Evolutionary conservation across 2,113 vertebrate genomes (phyloP).

Genomic region (Procapra przewalskii): DNA sequence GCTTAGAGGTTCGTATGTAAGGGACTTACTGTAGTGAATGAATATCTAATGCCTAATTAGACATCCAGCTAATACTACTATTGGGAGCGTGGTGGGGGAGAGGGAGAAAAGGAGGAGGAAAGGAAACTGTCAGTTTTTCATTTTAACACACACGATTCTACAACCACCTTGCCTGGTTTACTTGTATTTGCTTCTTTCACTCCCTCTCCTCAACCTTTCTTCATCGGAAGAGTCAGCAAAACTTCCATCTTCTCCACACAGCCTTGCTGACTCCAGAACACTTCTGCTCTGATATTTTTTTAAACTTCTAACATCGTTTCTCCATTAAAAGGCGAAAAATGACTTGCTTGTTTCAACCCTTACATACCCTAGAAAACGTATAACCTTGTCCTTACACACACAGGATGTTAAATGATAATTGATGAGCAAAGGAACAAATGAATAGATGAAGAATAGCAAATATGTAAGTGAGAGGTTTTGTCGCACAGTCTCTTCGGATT

Average conservation of each 20-base stretch:
- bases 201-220: background rate
- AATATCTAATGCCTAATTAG: background rate
- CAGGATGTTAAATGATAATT: background rate
- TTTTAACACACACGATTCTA: fast-evolving
- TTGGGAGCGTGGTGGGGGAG: too few relatives aligned
- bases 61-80: background rate
- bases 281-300: background rate
- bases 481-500: too few relatives aligned
- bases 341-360: background rate
- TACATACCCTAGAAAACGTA: background rate
- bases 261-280: background rate
- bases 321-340: background rate
- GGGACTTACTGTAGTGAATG: background rate
- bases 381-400: background rate
- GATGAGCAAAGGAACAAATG: background rate
- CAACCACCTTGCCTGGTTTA: fast-evolving
- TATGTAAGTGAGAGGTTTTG: background rate
- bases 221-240: background rate
- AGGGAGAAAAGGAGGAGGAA: background rate
- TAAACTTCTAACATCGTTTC: background rate
- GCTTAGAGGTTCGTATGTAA: background rate
- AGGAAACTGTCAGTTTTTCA: too few relatives aligned
- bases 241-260: background rate
- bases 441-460: background rate
- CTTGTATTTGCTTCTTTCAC: background rate